These are phyloP conservation scores for Lates japonicus DNA, from an alignment of 2,797 vertebrate species.

Conservation along the genomic window DNA sequence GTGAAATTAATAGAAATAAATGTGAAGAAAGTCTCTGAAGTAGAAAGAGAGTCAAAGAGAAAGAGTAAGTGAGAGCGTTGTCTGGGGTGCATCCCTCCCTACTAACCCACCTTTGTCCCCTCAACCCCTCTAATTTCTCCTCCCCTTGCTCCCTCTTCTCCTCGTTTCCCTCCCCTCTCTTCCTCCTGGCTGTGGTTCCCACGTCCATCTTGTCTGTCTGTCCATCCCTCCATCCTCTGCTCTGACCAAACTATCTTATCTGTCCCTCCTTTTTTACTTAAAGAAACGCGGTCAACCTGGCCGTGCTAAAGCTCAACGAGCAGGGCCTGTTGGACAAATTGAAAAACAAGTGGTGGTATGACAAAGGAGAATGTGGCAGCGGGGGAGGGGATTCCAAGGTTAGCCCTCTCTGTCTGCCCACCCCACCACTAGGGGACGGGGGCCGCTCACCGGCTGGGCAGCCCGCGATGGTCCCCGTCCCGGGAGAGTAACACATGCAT, in stretches of 20 bases:
- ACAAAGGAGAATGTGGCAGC: slow-evolving; percentile 99
- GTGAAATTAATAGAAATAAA: neutral
- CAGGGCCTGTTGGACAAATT: slow-evolving; percentile 99
- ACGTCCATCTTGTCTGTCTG: slow-evolving; percentile 77
- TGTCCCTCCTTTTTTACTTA: slow-evolving; percentile 91
- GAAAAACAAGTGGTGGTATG: slow-evolving; percentile 99
- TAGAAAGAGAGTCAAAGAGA: slow-evolving; percentile 50
- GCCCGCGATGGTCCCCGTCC: slow-evolving; percentile 69
- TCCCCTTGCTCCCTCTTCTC: slow-evolving; percentile 42
- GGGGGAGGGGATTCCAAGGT: slow-evolving; percentile 99
- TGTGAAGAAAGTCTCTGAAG: neutral
- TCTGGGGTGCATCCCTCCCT: slow-evolving; percentile 65
- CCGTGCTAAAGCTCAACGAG: slow-evolving; percentile 99
- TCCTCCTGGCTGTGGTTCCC: slow-evolving; percentile 65
- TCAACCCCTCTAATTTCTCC: slow-evolving; percentile 58
- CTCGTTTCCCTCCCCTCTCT: slow-evolving; percentile 32
- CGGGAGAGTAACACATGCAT: slow-evolving; percentile 78
- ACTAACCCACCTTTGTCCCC: slow-evolving; percentile 62
- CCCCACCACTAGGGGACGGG: slow-evolving; percentile 80
- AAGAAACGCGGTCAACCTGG: slow-evolving; percentile 99
- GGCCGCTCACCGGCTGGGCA: slow-evolving; percentile 62
- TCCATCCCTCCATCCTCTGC: slow-evolving; percentile 81
- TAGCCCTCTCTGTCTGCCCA: slow-evolving; percentile 95
- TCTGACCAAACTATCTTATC: slow-evolving; percentile 98
- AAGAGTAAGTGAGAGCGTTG: slow-evolving; percentile 67